Evolutionary conservation across 2,113 vertebrate species (phyloP).

Genomic region (Piprites chloris): DNA sequence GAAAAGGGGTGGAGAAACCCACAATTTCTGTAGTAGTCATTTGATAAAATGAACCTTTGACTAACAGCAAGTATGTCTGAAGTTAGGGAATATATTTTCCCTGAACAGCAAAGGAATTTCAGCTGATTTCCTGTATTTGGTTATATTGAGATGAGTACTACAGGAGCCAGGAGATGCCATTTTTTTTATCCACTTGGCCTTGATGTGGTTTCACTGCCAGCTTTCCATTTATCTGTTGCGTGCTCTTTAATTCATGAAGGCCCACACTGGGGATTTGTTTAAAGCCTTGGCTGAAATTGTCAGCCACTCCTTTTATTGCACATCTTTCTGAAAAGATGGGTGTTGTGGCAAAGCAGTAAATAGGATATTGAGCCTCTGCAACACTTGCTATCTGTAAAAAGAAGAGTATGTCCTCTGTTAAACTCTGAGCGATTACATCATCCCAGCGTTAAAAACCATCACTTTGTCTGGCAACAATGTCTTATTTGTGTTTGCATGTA

Average conservation of each 20-base stretch:
- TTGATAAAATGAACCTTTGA: background rate
- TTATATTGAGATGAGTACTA: background rate
- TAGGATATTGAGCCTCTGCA: slow-evolving; percentile 14
- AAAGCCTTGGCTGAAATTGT: slow-evolving; percentile 41
- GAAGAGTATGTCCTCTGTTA: slow-evolving; percentile 23
- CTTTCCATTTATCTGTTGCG: background rate
- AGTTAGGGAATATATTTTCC: background rate
- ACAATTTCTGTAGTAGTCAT: background rate
- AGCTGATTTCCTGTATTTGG: background rate
- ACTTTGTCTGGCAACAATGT: background rate
- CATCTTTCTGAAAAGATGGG: slow-evolving; percentile 5
- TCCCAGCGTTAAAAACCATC: slow-evolving; percentile 20
- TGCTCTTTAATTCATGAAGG: slow-evolving; percentile 47
- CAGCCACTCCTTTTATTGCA: slow-evolving; percentile 20
- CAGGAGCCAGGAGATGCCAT: background rate
- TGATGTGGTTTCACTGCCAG: slow-evolving; percentile 29
- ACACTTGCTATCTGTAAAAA: background rate
- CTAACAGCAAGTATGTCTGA: background rate
- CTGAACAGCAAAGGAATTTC: background rate
- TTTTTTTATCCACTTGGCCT: background rate
- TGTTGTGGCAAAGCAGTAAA: slow-evolving; percentile 36
- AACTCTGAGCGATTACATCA: slow-evolving; percentile 48
- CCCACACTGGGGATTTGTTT: slow-evolving; percentile 31
- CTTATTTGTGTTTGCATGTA: slow-evolving; percentile 7
- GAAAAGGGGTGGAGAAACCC: background rate